Evolutionary conservation across 2,797 vertebrate genomes (phyloP).

Genomic region (Oreortyx pictus): DNA sequence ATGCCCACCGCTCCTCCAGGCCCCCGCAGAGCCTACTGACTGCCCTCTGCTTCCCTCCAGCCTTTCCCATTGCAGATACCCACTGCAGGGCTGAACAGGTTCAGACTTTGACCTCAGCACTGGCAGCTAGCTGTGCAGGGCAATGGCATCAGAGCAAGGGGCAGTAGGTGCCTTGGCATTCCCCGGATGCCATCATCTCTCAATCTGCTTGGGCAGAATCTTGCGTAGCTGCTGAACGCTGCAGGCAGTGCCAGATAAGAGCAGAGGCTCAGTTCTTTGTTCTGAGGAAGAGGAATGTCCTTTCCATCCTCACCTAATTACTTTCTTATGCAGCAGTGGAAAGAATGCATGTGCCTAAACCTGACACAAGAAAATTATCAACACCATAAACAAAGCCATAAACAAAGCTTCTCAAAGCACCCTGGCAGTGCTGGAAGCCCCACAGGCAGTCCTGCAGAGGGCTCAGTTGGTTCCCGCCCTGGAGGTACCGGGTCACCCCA

Average conservation of each 20-base stretch:
- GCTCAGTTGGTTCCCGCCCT: slow-evolving; percentile 23
- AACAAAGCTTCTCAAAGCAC: slow-evolving; percentile 37
- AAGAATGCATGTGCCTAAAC: slow-evolving; percentile 70
- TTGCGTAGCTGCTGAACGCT: neutral
- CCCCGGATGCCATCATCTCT: neutral
- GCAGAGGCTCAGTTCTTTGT: slow-evolving; percentile 9
- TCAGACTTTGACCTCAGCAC: neutral
- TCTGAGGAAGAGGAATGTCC: slow-evolving; percentile 61
- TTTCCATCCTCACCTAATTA: slow-evolving; percentile 70
- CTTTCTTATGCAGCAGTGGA: slow-evolving; percentile 75
- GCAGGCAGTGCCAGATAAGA: slow-evolving; percentile 20
- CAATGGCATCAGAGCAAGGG: neutral
- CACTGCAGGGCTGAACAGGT: neutral
- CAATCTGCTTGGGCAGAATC: neutral
- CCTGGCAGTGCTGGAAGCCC: slow-evolving; percentile 15
- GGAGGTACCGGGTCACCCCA: slow-evolving; percentile 27
- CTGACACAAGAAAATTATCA: slow-evolving; percentile 75
- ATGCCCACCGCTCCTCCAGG: neutral
- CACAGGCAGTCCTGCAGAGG: slow-evolving; percentile 46
- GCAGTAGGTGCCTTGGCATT: neutral
- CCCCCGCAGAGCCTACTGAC: neutral
- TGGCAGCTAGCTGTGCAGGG: neutral
- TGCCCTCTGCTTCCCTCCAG: neutral
- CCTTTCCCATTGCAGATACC: neutral
- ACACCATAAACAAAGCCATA: slow-evolving; percentile 68